Percentiles rank a stretch among this genome's conserved stretches.
phyloP scores from a whole-genome alignment of 2,113 vertebrate species.

The Erythrocebus patas region DNA sequence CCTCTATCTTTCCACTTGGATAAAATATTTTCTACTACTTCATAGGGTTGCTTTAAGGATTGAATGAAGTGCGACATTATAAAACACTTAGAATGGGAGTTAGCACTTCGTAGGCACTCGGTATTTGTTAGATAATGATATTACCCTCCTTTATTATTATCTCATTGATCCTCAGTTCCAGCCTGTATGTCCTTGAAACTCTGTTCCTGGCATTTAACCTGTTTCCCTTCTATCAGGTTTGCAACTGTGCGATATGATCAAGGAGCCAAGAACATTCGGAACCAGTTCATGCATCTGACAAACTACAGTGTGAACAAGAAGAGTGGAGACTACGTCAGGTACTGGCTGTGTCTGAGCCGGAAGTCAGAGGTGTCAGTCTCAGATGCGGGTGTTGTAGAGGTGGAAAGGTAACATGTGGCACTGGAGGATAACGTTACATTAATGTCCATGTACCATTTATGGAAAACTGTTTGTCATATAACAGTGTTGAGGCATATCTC shows the following conservation, averaged over 20 bases:
- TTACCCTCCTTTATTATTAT: not conserved
- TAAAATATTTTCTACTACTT: not conserved
- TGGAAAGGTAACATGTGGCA: accelerated
- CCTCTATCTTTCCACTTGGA: not conserved
- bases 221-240: slow-evolving; percentile 85
- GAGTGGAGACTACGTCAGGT: slow-evolving; percentile 98
- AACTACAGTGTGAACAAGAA: slow-evolving; percentile 99
- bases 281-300: slow-evolving; percentile 98
- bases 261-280: slow-evolving; percentile 92
- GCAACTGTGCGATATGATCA: slow-evolving; percentile 96
- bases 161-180: not conserved
- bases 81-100: not conserved
- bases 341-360: slow-evolving; percentile 1
- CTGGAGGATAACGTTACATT: not conserved
- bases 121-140: not conserved
- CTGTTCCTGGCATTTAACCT: slow-evolving; percentile 39
- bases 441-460: accelerated
- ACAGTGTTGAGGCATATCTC: not conserved
- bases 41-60: not conserved
- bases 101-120: not conserved
- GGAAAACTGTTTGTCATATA: not conserved
- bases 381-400: accelerated
- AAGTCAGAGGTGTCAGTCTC: not conserved
- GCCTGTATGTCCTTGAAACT: not conserved
- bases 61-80: not conserved